Evolutionary conservation across 2,797 vertebrate genomes (phyloP).

Genomic region (Muscicapa comitata): DNA sequence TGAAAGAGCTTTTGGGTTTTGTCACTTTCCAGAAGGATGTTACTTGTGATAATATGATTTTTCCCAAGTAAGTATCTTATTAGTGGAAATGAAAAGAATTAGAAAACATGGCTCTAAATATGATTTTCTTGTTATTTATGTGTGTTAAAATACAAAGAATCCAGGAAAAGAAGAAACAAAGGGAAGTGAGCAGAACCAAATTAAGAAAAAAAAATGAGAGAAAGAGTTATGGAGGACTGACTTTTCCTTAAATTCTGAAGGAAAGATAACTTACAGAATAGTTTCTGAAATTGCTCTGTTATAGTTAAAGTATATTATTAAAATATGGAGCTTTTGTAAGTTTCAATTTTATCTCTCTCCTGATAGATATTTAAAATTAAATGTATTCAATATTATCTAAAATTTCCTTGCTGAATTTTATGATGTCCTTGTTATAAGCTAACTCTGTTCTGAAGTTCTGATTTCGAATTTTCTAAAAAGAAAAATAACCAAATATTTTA

Average conservation of each 20-base stretch:
- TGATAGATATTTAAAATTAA: background rate
- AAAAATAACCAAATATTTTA: background rate
- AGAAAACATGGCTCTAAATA: background rate
- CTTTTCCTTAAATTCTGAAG: background rate
- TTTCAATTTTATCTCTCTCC: background rate
- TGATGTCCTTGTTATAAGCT: background rate
- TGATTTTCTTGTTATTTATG: background rate
- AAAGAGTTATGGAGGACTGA: background rate
- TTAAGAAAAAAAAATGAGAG: background rate
- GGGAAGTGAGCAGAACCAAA: background rate
- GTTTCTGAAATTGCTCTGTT: background rate
- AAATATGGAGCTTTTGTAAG: background rate
- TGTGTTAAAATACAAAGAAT: background rate
- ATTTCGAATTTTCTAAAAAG: background rate
- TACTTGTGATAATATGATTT: background rate
- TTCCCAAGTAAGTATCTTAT: background rate
- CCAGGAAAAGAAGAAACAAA: background rate
- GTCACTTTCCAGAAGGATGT: background rate
- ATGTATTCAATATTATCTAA: background rate
- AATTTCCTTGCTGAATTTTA: background rate
- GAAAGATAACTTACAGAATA: background rate
- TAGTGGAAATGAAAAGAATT: background rate
- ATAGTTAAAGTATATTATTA: background rate
- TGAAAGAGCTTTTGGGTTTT: background rate
- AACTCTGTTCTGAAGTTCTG: background rate